phyloP scores from a whole-genome alignment of 2,797 vertebrate genomes.

The Hypotaenidia okinawae region DNA sequence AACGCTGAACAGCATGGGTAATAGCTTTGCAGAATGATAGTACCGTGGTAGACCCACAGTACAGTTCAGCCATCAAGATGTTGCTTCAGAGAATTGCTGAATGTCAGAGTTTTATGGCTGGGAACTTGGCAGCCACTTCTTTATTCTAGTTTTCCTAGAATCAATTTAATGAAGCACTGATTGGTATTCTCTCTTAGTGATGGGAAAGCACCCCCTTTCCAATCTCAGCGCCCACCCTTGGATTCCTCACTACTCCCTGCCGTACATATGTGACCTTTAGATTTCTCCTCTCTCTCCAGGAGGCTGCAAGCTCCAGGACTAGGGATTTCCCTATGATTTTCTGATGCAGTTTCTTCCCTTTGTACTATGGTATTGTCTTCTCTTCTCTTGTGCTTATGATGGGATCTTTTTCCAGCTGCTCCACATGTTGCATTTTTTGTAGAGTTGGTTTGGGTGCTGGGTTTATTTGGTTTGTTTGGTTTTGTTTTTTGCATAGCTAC shows the following conservation, averaged over 20 bases:
- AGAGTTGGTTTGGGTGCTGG: background rate
- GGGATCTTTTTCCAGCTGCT: background rate
- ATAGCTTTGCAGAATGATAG: background rate
- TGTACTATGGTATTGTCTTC: background rate
- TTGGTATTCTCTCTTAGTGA: background rate
- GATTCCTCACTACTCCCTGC: background rate
- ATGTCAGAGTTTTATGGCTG: background rate
- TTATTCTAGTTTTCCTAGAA: background rate
- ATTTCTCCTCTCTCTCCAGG: background rate
- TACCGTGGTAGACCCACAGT: background rate
- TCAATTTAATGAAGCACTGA: background rate
- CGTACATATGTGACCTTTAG: background rate
- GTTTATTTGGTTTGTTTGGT: fast-evolving
- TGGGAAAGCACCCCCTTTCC: background rate
- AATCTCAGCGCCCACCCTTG: background rate
- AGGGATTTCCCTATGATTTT: background rate
- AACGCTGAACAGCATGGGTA: background rate
- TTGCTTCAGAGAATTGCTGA: background rate
- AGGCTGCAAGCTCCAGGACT: background rate
- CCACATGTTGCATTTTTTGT: background rate
- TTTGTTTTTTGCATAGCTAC: background rate
- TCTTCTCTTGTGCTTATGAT: background rate
- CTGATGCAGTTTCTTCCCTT: background rate
- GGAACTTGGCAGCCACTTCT: background rate
- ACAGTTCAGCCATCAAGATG: background rate